Evolutionary conservation across 2,113 vertebrate species (phyloP).

Genomic region (Muscicapa adusta): DNA sequence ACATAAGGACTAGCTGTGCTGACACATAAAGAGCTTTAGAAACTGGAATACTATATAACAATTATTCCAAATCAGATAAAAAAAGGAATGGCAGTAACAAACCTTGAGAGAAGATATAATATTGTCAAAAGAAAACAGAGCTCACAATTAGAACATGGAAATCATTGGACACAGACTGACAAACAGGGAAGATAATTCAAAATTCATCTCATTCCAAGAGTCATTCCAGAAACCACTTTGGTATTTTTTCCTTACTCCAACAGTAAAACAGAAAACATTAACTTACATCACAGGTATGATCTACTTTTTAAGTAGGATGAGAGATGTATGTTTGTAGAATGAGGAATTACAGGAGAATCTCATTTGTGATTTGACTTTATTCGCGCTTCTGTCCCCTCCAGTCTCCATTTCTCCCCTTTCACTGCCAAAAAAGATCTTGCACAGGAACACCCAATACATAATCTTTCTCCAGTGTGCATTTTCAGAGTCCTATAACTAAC

Average conservation of each 20-base stretch:
- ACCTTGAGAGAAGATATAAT: not conserved
- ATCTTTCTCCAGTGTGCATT: not conserved
- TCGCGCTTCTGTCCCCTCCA: not conserved
- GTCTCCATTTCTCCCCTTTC: not conserved
- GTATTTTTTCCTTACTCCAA: not conserved
- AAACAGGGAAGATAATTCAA: not conserved
- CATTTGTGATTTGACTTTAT: not conserved
- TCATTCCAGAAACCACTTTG: not conserved
- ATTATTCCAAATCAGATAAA: not conserved
- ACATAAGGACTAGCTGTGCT: not conserved
- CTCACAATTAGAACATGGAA: not conserved
- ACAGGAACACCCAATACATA: not conserved
- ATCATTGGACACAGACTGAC: not conserved
- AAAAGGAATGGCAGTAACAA: not conserved
- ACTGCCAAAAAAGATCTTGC: not conserved
- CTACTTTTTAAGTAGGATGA: not conserved
- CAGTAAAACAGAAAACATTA: not conserved
- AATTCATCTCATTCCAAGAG: not conserved
- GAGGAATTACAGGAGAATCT: not conserved
- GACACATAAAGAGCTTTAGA: not conserved
- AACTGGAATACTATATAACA: not conserved
- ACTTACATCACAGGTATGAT: not conserved
- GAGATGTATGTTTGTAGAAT: not conserved
- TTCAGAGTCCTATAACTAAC: not conserved
- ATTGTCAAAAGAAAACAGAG: not conserved